A percentile compares a stretch with the other conserved stretches of the same genome.
These are phyloP conservation scores for Lepidocolaptes lacrymiger DNA, from an alignment of 2,797 vertebrate genomes.

Conservation along the genomic window DNA sequence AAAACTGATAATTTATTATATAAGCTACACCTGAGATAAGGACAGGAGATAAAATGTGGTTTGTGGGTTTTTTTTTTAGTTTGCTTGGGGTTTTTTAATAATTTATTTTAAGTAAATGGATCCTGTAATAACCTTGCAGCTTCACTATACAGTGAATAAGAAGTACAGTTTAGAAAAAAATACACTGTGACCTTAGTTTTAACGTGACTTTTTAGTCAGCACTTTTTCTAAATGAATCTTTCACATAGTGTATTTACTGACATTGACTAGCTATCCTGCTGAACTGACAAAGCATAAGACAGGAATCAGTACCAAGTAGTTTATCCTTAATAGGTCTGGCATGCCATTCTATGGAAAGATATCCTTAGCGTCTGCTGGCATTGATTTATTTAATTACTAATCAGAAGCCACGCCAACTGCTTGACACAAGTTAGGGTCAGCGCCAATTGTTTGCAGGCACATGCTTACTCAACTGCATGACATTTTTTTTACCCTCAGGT, in stretches of 20 bases:
- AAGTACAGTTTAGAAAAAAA: neutral
- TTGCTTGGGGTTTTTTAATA: neutral
- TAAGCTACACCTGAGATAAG: neutral
- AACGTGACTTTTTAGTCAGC: neutral
- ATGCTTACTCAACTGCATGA: neutral
- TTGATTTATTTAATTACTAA: constrained; percentile 59
- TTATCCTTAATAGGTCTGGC: constrained; percentile 33
- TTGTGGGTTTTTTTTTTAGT: neutral
- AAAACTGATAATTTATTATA: neutral
- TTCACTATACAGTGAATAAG: neutral
- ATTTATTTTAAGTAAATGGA: neutral
- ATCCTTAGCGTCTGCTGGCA: constrained; percentile 4
- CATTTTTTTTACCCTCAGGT: neutral
- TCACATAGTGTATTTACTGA: neutral
- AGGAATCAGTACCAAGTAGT: constrained; percentile 7
- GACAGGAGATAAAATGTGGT: neutral
- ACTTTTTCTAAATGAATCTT: neutral
- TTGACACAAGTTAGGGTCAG: constrained; percentile 7
- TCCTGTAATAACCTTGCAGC: neutral
- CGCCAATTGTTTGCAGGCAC: constrained; percentile 18
- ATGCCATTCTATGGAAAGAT: constrained; percentile 6
- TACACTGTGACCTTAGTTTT: neutral
- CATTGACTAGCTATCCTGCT: neutral
- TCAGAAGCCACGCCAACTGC: constrained; percentile 30
- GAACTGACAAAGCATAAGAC: constrained; percentile 22